phyloP scores from a whole-genome alignment of 2,113 vertebrate species.

The Cyrtonyx montezumae region DNA sequence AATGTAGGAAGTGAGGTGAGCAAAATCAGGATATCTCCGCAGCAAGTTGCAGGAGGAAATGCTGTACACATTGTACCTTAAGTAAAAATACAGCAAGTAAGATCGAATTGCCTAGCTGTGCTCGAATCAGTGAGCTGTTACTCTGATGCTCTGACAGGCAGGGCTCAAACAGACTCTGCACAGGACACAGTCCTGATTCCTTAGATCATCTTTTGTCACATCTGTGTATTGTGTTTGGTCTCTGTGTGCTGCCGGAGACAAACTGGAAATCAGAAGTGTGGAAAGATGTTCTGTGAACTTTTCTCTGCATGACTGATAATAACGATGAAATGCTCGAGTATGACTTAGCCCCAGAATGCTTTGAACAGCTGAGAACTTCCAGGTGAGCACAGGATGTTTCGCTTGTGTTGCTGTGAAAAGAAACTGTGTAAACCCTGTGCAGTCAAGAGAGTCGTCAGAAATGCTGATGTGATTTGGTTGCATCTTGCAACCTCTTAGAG shows the following conservation, averaged over 20 bases:
- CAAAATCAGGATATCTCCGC: not conserved
- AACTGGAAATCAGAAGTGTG: not conserved
- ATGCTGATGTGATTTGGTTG: not conserved
- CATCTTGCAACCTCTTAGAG: not conserved
- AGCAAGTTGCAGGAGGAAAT: not conserved
- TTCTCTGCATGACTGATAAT: not conserved
- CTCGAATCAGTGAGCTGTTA: not conserved
- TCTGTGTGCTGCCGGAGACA: not conserved
- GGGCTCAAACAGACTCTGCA: not conserved
- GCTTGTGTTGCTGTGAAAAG: not conserved
- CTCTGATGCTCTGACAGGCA: not conserved
- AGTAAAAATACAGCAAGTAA: not conserved
- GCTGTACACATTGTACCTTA: not conserved
- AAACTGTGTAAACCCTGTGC: not conserved
- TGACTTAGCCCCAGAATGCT: not conserved
- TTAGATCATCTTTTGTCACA: not conserved
- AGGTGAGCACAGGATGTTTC: not conserved
- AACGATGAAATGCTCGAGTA: not conserved
- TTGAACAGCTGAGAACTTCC: not conserved
- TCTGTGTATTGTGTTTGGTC: not conserved
- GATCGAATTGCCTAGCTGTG: not conserved
- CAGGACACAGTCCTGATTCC: accelerated
- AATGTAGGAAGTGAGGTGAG: conserved; percentile 15
- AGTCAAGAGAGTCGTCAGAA: conserved; percentile 12
- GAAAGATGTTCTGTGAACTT: not conserved